phyloP scores from a whole-genome alignment of 2,797 vertebrate species.

The Brachymystax lenok region DNA sequence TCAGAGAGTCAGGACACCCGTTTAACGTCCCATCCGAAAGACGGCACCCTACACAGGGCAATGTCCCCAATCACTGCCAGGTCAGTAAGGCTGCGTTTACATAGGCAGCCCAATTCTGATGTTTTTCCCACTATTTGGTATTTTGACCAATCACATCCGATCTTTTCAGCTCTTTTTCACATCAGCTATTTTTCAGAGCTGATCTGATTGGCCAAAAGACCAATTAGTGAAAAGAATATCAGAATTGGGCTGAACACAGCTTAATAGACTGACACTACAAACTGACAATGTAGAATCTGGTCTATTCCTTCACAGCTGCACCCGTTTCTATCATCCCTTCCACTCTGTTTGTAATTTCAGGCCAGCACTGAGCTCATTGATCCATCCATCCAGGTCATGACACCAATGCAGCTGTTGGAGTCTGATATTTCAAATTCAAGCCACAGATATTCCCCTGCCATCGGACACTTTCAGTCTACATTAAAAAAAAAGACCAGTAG shows the following conservation, averaged over 20 bases:
- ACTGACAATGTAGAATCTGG: background rate
- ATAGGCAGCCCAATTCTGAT: too few relatives aligned
- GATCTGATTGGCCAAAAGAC: too few relatives aligned
- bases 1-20: too few relatives aligned
- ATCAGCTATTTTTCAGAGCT: too few relatives aligned
- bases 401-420: background rate
- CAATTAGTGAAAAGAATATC: too few relatives aligned
- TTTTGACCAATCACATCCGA: too few relatives aligned
- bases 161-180: too few relatives aligned
- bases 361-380: background rate
- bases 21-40: too few relatives aligned
- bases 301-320: background rate
- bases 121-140: too few relatives aligned
- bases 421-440: background rate
- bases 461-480: background rate
- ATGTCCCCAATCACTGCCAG: background rate
- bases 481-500: background rate
- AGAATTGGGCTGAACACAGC: too few relatives aligned
- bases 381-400: background rate
- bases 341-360: background rate
- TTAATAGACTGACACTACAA: background rate
- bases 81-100: background rate
- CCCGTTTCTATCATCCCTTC: background rate
- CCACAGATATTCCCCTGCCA: background rate
- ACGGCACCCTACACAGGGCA: too few relatives aligned